Evolutionary conservation across 2,888 invertebrate genomes (phyloP), one percentile per base, ranked within the genome.

Genomic region (Rhodophaea formosa): DNA sequence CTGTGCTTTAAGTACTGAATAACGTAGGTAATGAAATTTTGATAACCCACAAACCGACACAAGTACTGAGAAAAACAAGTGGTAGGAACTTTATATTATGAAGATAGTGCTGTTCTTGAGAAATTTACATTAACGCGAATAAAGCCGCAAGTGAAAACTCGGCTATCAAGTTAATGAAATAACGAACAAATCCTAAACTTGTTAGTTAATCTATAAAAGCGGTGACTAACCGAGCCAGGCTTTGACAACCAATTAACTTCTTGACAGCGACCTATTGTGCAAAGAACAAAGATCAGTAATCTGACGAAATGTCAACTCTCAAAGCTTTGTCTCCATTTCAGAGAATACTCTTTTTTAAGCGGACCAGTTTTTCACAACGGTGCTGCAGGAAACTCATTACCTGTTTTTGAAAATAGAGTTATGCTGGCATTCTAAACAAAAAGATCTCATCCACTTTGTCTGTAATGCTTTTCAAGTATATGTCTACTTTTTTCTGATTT

Each of bases 211-310:
- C 23, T 23, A 17, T 16, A 10, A 42, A 23, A 39, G 42, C 10
- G 35, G 35, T 12, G 10, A 61, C 59, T 23, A 60, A 59, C 62
- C 62, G 64, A 63, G 67, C 66, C 69, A 70, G 71, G 63, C 68
- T 71, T 71, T 76, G 76, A 75, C 74, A 70, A 66, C 69, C 71
- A 76, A 74, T 76, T n/a, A n/a, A 65, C 69, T 63, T 69, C 67
- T 67, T 65, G 67, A 71, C 70, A 68, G 67, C 59, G 60, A 7
- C 60, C 69, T 62, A 70, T 74, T 72, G 72, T 72, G 59, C 59
- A 62, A 39, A 62, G 71, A 74, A 75, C 72, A 64, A 69, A 62
- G 66, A 56, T 62, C 64, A 71, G 62, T 75, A 74, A 77, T 73
- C 75, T 73, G 70, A 76, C 73, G 66, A 61, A 69, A 69, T 65